phyloP scores from a whole-genome alignment of 2,888 invertebrate genomes.

The Lasioglossum zephyrum region DNA sequence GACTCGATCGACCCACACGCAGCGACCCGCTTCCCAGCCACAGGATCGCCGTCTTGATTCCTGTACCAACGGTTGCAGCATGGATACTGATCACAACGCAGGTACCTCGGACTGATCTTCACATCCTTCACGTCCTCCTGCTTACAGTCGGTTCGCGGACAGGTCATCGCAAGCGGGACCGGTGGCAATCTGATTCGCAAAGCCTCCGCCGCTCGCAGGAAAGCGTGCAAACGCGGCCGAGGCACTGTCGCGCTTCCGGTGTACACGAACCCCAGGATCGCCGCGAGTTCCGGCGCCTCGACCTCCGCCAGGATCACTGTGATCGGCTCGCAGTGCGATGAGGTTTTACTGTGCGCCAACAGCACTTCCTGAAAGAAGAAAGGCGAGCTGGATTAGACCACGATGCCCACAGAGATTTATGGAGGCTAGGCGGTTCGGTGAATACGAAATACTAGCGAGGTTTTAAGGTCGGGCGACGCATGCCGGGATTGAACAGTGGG shows the following conservation, averaged over 20 bases:
- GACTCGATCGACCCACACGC: conserved; percentile 42
- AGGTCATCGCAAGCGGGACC: conserved; percentile 64
- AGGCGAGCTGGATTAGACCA: neutral
- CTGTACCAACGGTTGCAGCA: conserved; percentile 61
- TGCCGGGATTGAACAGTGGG: too few species aligned
- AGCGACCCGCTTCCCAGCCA: conserved; percentile 22
- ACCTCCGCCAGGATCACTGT: conserved; percentile 89
- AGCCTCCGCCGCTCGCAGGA: conserved; percentile 86
- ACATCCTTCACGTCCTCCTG: conserved; percentile 74
- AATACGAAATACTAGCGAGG: conserved; percentile 38
- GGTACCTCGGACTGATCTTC: conserved; percentile 70
- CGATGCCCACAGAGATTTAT: conserved; percentile 26
- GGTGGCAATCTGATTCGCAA: conserved; percentile 78
- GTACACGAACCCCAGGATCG: conserved; percentile 89
- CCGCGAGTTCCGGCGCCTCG: conserved; percentile 87
- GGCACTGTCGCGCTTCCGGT: conserved; percentile 88
- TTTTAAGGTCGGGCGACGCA: conserved; percentile 30
- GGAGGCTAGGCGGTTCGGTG: conserved; percentile 5
- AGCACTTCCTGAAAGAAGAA: conserved; percentile 78
- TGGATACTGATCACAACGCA: conserved; percentile 75
- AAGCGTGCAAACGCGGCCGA: conserved; percentile 86
- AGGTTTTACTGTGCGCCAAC: conserved; percentile 76
- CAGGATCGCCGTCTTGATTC: conserved; percentile 29
- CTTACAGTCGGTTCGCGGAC: conserved; percentile 60
- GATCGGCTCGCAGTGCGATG: conserved; percentile 85